Evolutionary conservation across 2,113 vertebrate species (phyloP).

Genomic region (Agelaius phoeniceus): DNA sequence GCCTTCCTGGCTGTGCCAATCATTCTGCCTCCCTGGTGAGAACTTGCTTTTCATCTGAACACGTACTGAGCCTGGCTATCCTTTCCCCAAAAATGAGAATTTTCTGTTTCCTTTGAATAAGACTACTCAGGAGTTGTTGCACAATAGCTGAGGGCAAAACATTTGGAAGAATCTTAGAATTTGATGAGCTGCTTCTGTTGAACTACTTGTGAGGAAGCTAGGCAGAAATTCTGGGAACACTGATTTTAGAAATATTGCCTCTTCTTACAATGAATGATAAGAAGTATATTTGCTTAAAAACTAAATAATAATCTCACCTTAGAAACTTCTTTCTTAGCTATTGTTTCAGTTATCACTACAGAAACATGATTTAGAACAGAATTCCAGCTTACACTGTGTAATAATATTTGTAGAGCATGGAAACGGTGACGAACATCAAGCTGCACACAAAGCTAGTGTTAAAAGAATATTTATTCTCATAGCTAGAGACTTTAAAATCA

Average conservation of each 20-base stretch:
- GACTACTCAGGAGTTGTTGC: not conserved
- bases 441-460: not conserved
- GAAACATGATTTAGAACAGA: not conserved
- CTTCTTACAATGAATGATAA: not conserved
- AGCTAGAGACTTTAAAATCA: not conserved
- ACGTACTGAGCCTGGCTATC: accelerated
- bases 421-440: accelerated
- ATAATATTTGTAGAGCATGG: not conserved
- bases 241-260: not conserved
- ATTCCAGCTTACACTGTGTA: not conserved
- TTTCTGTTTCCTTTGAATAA: not conserved
- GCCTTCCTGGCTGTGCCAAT: not conserved
- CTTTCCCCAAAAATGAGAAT: not conserved
- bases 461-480: not conserved
- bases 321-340: not conserved
- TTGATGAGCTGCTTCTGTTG: not conserved
- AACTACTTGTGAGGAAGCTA: not conserved
- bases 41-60: not conserved
- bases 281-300: not conserved
- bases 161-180: not conserved
- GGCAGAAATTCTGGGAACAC: not conserved
- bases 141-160: not conserved
- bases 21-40: not conserved
- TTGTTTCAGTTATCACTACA: not conserved
- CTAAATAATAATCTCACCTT: not conserved